These are phyloP conservation scores for Aldabrachelys gigantea DNA, from an alignment of 2,113 vertebrate genomes.

Conservation along the genomic window DNA sequence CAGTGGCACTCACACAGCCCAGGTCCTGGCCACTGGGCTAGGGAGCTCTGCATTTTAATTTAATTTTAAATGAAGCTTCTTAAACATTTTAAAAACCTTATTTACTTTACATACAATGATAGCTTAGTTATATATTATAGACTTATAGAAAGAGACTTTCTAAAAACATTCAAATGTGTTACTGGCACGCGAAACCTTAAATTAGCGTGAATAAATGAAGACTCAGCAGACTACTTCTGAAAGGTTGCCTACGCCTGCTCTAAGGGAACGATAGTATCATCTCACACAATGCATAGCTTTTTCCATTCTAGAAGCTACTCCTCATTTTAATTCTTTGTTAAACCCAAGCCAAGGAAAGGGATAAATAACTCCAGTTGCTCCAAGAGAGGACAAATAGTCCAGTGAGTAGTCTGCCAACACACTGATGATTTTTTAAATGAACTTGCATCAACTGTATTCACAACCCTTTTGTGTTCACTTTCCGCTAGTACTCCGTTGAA, in stretches of 20 bases:
- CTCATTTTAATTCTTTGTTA: not conserved
- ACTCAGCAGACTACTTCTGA: too few relatives aligned
- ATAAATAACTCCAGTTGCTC: not conserved
- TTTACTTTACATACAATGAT: too few relatives aligned
- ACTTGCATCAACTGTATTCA: slow-evolving; percentile 14
- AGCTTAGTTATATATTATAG: too few relatives aligned
- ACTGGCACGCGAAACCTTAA: too few relatives aligned
- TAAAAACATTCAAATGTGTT: too few relatives aligned
- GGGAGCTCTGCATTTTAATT: too few relatives aligned
- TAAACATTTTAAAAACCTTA: too few relatives aligned
- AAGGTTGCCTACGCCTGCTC: not conserved
- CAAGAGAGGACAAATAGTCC: not conserved
- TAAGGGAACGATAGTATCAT: not conserved
- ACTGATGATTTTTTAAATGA: not conserved
- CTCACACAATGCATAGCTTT: not conserved
- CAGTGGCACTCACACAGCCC: too few relatives aligned
- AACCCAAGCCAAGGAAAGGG: not conserved
- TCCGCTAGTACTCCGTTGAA: slow-evolving; percentile 47
- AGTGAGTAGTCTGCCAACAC: not conserved
- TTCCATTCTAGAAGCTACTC: not conserved
- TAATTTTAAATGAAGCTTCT: too few relatives aligned
- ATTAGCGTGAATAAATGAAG: too few relatives aligned
- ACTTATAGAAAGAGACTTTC: too few relatives aligned
- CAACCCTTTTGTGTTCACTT: not conserved
- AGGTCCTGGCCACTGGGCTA: too few relatives aligned